Percentiles rank a stretch among this genome's conserved stretches.
Conservation (phyloP, 2,797 vertebrate species). For the Pseudomugil tenellus region DNA sequence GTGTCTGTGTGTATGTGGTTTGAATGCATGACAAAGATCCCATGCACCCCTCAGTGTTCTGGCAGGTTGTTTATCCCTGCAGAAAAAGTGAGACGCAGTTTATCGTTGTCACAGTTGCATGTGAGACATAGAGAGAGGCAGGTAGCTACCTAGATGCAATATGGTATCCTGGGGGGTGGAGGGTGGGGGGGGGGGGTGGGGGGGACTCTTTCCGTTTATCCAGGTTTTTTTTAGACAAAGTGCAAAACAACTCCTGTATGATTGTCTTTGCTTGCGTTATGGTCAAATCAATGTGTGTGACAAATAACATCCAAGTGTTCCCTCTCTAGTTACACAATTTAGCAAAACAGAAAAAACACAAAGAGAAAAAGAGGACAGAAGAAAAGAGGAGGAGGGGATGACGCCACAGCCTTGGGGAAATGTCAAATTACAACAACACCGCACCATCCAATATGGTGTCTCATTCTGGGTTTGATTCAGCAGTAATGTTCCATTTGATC, state of each 20-base stretch:
- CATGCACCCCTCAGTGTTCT: conserved; percentile 48
- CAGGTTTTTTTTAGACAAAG: conserved; percentile 20
- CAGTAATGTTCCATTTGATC: conserved; percentile 44
- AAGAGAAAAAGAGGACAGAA: background rate
- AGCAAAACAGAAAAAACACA: conserved; percentile 5
- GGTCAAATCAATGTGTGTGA: conserved; percentile 10
- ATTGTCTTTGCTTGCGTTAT: conserved; percentile 10
- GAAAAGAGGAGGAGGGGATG: conserved; percentile 8
- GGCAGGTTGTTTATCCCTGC: conserved; percentile 50
- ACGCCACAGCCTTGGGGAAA: conserved; percentile 35
- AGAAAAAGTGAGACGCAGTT: conserved; percentile 46
- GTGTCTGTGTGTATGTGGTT: conserved; percentile 22
- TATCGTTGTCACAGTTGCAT: background rate
- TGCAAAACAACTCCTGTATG: conserved; percentile 33
- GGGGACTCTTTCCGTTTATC: conserved; percentile 20
- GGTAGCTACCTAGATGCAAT: conserved; percentile 30
- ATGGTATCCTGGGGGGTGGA: conserved; percentile 19
- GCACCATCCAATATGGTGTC: conserved; percentile 43
- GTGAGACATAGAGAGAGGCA: conserved; percentile 3
- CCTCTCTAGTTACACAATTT: conserved; percentile 20
- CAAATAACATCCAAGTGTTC: conserved; percentile 24
- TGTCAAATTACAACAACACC: conserved; percentile 52
- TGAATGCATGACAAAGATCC: conserved; percentile 54
- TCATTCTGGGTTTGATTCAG: conserved; percentile 35
- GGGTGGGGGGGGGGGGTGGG: no score